Evolutionary conservation across 2,113 vertebrate genomes (phyloP).

Genomic region (Ictalurus punctatus): DNA sequence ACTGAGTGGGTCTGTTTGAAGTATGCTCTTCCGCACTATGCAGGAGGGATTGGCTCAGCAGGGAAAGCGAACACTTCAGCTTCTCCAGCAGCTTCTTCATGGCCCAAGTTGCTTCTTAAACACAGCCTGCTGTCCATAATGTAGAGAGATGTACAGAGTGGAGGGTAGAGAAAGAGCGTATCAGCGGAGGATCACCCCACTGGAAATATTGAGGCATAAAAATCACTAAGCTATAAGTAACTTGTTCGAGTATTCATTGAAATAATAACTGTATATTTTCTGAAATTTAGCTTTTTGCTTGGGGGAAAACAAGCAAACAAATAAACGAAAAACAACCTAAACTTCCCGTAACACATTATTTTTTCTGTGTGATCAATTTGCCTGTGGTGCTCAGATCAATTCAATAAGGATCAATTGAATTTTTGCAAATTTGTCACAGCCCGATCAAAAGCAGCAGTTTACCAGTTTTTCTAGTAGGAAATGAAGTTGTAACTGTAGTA

Average conservation of each 20-base stretch:
- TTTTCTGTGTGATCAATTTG: neutral
- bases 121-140: neutral
- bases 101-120: slow-evolving; percentile 34
- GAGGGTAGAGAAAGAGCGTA: neutral
- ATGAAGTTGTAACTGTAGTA: neutral
- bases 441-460: neutral
- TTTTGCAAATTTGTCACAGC: neutral
- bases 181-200: neutral
- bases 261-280: neutral
- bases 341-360: neutral
- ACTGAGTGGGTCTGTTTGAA: slow-evolving; percentile 58
- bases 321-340: neutral
- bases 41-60: slow-evolving; percentile 41
- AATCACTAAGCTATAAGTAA: neutral
- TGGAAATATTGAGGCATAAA: neutral
- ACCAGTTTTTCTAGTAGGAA: neutral
- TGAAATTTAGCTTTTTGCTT: neutral
- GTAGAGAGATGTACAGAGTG: neutral
- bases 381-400: slow-evolving; percentile 11
- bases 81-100: slow-evolving; percentile 32
- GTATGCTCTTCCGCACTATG: slow-evolving; percentile 45
- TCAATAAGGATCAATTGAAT: neutral
- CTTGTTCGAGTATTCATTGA: neutral
- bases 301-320: neutral
- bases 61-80: slow-evolving; percentile 34